Conservation (phyloP, 2,888 invertebrate genomes). For the Conchocele bisecta region DNA sequence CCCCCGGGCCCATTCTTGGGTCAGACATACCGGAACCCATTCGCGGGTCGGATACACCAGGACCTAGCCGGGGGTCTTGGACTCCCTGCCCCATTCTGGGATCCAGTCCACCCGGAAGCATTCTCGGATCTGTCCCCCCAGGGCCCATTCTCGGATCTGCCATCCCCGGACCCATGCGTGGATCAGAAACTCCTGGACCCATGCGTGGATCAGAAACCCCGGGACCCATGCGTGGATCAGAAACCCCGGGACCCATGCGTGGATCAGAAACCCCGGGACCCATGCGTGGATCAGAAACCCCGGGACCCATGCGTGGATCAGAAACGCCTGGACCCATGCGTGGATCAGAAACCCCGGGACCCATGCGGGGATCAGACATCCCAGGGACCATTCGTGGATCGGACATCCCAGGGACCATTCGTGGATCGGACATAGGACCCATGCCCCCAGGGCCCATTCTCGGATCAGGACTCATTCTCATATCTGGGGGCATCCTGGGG, state of each 20-base stretch:
- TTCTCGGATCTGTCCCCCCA: slow-evolving; percentile 33
- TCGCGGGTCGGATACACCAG: slow-evolving; percentile 42
- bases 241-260: slow-evolving; percentile 29
- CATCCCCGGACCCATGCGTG: slow-evolving; percentile 31
- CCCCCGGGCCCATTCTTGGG: slow-evolving; percentile 33
- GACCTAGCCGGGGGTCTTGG: slow-evolving; percentile 26
- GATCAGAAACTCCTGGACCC: not conserved
- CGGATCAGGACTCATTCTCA: slow-evolving; percentile 24
- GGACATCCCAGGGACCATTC: slow-evolving; percentile 47
- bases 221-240: slow-evolving; percentile 22
- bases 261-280: slow-evolving; percentile 37
- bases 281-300: slow-evolving; percentile 51
- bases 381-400: slow-evolving; percentile 8
- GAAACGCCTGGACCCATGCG: too few species aligned
- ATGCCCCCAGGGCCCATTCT: slow-evolving; percentile 52
- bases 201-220: too few species aligned
- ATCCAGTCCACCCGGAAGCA: slow-evolving; percentile 24
- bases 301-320: slow-evolving; percentile 32
- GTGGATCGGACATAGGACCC: slow-evolving; percentile 64
- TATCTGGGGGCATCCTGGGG: slow-evolving; percentile 49
- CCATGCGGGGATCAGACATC: too few species aligned
- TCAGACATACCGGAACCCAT: slow-evolving; percentile 46
- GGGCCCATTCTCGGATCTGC: slow-evolving; percentile 22
- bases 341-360: too few species aligned
- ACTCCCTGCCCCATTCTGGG: slow-evolving; percentile 17